Conservation (phyloP, 1,140 invertebrate species). For the Akabosia matsudoensis region DNA sequence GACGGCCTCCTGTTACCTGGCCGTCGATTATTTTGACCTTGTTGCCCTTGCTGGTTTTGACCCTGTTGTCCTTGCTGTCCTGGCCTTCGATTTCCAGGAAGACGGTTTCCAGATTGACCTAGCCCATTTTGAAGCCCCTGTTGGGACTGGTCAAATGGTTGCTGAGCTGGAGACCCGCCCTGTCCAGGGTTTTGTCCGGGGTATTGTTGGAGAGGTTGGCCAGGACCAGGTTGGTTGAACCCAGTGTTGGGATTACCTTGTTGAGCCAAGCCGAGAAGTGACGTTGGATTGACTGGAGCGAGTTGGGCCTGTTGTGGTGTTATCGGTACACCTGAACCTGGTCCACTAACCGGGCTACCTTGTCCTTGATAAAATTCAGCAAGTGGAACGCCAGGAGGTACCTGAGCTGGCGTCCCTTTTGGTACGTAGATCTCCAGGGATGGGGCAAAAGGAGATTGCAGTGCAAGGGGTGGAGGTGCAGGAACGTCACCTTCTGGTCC, state of each 20-base stretch:
- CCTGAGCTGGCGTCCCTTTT: too few species aligned
- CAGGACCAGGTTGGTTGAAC: too few species aligned
- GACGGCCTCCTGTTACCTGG: too few species aligned
- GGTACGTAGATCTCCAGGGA: neutral
- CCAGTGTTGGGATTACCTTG: neutral
- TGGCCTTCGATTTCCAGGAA: neutral
- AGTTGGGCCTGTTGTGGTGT: too few species aligned
- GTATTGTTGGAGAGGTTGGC: too few species aligned
- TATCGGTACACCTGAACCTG: too few species aligned
- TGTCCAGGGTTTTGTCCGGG: too few species aligned
- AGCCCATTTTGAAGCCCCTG: neutral
- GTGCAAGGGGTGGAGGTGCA: neutral
- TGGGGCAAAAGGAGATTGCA: neutral
- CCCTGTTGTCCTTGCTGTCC: too few species aligned
- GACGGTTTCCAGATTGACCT: neutral
- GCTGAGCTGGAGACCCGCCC: neutral
- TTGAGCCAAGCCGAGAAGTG: too few species aligned
- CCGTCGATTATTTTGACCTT: neutral
- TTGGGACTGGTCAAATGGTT: neutral
- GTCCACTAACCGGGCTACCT: too few species aligned
- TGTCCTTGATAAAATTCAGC: too few species aligned
- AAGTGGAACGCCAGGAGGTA: neutral
- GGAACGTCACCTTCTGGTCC: neutral
- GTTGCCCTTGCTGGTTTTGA: neutral
- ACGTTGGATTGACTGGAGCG: too few species aligned